Evolutionary conservation across 2,113 vertebrate species (phyloP).

Genomic region (Pedetes capensis): DNA sequence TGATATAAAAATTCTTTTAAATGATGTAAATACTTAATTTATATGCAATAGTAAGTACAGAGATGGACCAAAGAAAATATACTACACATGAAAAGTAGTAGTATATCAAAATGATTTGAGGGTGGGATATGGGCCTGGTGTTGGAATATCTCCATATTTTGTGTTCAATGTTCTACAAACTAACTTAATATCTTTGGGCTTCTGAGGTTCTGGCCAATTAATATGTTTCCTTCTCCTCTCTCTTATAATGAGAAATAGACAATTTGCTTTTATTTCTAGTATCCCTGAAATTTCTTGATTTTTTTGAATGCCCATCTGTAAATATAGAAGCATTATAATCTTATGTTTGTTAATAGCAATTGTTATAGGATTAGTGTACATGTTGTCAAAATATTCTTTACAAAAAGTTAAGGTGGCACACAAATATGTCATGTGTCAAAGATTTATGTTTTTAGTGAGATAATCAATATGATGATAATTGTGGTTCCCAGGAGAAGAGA

Average conservation of each 20-base stretch:
- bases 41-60: neutral
- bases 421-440: neutral
- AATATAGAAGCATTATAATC: neutral
- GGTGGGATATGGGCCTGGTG: rapidly evolving
- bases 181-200: neutral
- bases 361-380: neutral
- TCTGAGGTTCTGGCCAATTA: neutral
- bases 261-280: neutral
- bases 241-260: neutral
- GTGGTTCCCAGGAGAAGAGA: neutral
- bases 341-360: neutral
- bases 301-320: neutral
- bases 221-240: neutral
- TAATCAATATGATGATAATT: neutral
- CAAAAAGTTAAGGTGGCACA: neutral
- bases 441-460: neutral
- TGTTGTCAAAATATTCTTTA: neutral
- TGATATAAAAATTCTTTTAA: neutral
- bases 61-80: neutral
- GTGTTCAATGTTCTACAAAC: neutral
- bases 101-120: neutral
- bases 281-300: neutral
- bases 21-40: neutral
- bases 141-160: neutral
- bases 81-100: rapidly evolving